Evolutionary conservation across 2,113 vertebrate species (phyloP), one percentile per base, ranked within the genome.

Genomic region (Sarotherodon lohbergeri): DNA sequence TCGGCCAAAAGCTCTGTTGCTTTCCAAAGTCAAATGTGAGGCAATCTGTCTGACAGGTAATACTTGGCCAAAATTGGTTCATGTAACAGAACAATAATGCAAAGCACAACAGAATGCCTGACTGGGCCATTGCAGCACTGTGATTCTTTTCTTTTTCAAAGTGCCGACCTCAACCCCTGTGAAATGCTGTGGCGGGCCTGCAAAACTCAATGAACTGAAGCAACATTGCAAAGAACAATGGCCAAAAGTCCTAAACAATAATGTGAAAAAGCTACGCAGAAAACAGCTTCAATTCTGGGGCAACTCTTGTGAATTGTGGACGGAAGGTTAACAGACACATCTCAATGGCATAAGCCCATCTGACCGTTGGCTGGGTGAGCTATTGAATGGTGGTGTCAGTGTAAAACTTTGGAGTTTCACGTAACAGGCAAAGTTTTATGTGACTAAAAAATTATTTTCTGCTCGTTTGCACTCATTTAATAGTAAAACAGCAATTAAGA

Each of bases 361-460:
- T 24, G 22, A 73, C 66, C 7, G 0, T 16, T 71, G 66, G 39
- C 66, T 43, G 1, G 39, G 39, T 46, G 66, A 71, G 39, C 39
- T 24, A 24, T 24, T 6, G 1, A 1, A 0, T 27, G 66, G 24
- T 71, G 5, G n/a, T 6, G 66, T 71, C n/a, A 71, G 1, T 0
- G 12, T 71, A 22, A 43, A 43, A 0, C n/a, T 24, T 43, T 43
- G 12, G 36, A 71, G 10, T 43, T 43, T 9, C 12, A 71, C n/a
- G 1, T 43, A 43, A 43, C 66, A 71, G 66, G 66, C 2, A 59
- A 82, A 82, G 9, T 9, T 55, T 36, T 46, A 54, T 14, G 41
- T 59, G 29, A 88, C 1, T 3, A 22, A 0, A 71, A 80, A 14
- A 2, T 10, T 5, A 6, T n/a, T 32, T 29, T 12, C 22, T 16